Evolutionary conservation across 2,888 invertebrate species (phyloP).

Genomic region (Andrena haemorrhoa): DNA sequence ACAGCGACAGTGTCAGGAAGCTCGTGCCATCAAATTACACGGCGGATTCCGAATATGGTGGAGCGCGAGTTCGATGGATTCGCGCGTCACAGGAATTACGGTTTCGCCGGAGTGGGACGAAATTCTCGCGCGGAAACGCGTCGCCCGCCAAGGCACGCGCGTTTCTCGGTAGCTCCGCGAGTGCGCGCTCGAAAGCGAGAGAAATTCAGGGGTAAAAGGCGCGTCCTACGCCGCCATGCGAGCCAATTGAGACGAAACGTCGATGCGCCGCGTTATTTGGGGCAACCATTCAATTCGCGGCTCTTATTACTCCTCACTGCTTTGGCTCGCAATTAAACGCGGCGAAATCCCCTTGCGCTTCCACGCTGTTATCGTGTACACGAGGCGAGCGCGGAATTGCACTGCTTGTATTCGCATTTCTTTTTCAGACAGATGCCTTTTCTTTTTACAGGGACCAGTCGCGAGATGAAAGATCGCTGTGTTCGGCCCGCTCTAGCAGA

Average conservation of each 20-base stretch:
- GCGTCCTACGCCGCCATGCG: constrained; percentile 38
- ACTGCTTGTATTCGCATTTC: no score
- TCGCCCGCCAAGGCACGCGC: constrained; percentile 12
- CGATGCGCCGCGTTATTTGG: constrained; percentile 57
- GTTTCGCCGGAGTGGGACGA: neutral
- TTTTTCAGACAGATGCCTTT: no score
- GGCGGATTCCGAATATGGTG: neutral
- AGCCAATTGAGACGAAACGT: constrained; percentile 52
- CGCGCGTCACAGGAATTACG: constrained; percentile 25
- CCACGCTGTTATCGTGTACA: neutral
- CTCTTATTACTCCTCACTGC: constrained; percentile 45
- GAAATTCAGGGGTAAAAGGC: constrained; percentile 70
- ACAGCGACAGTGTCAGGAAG: neutral
- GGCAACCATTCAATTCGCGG: constrained; percentile 38
- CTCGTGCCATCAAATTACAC: constrained; percentile 11
- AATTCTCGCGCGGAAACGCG: constrained; percentile 66
- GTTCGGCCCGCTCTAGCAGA: no score
- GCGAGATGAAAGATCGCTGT: no score
- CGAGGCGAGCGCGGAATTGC: neutral
- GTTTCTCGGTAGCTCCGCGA: constrained; percentile 68
- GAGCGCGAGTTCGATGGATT: constrained; percentile 21
- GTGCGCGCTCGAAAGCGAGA: constrained; percentile 17
- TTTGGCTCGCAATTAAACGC: constrained; percentile 43
- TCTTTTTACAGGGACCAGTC: no score
- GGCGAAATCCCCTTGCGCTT: constrained; percentile 23